Conservation (phyloP, 2,888 invertebrate species). For the Lasioglossum vierecki region DNA sequence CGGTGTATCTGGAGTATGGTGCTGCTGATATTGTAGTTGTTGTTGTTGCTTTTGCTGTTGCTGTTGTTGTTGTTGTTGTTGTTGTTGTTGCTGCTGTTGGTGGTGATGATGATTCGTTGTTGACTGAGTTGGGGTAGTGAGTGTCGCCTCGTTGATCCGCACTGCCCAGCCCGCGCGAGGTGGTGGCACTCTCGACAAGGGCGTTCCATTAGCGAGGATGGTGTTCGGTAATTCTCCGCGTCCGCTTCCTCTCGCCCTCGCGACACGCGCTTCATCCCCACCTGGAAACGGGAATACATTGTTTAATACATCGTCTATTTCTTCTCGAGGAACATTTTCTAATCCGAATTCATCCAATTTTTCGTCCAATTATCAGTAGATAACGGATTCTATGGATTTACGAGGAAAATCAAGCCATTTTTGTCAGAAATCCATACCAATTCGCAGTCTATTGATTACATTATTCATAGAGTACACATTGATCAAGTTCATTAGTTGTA, state of each 20-base stretch:
- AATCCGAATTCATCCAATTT: too few species aligned
- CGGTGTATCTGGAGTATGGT: slow-evolving; percentile 62
- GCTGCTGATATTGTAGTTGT: slow-evolving; percentile 37
- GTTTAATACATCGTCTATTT: not conserved
- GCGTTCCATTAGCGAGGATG: slow-evolving; percentile 83
- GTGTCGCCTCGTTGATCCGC: slow-evolving; percentile 76
- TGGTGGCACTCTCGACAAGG: slow-evolving; percentile 82
- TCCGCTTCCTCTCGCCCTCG: slow-evolving; percentile 84
- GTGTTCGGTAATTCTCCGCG: slow-evolving; percentile 80
- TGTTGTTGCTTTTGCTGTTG: slow-evolving; percentile 7
- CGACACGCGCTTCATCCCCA: slow-evolving; percentile 84
- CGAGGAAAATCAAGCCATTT: too few species aligned
- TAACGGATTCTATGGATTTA: too few species aligned
- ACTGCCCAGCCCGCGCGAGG: slow-evolving; percentile 83
- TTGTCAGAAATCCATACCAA: too few species aligned
- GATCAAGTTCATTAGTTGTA: too few species aligned
- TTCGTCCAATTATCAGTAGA: too few species aligned
- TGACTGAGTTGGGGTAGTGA: slow-evolving; percentile 63
- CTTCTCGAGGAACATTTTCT: not conserved
- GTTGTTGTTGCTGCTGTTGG: slow-evolving; percentile 44
- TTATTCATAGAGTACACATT: too few species aligned
- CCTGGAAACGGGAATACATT: slow-evolving; percentile 73
- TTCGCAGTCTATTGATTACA: too few species aligned
- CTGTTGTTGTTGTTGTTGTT: slow-evolving; percentile 29
- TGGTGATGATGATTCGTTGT: slow-evolving; percentile 41